Evolutionary conservation across 1,140 invertebrate genomes (phyloP).

Genomic region (Cotesia typhae): DNA sequence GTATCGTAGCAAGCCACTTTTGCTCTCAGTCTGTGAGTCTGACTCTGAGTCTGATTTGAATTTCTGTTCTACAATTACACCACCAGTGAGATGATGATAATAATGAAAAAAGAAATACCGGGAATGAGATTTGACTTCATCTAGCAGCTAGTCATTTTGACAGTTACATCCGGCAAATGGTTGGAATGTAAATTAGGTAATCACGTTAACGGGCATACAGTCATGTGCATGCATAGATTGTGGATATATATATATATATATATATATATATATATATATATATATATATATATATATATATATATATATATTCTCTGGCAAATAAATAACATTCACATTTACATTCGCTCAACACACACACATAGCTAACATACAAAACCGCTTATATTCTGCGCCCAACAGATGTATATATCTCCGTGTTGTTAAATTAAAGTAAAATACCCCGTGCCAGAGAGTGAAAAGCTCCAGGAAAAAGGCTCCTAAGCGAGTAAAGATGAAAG

Average conservation of each 20-base stretch:
- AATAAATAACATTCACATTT: no score
- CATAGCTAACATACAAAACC: background rate
- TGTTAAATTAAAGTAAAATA: no score
- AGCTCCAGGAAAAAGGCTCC: conserved; percentile 1
- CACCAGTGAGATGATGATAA: background rate
- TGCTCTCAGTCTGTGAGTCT: no score
- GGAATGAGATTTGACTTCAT: conserved; percentile 23
- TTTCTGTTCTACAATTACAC: no score
- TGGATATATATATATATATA: no score
- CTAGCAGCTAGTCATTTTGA: background rate
- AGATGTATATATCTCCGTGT: background rate
- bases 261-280: no score
- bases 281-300: no score
- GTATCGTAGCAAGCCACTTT: no score
- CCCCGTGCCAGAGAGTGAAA: background rate
- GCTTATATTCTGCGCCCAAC: background rate
- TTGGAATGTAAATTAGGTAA: conserved; percentile 31
- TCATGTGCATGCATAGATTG: no score
- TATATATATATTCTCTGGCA: no score
- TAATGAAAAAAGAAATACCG: conserved; percentile 10
- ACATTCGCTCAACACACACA: background rate
- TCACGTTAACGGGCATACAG: conserved; percentile 18
- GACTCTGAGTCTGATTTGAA: no score
- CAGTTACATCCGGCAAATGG: conserved; percentile 26
- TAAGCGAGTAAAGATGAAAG: conserved; percentile 11